phyloP scores from a whole-genome alignment of 53 echinoderm and acorn worm genomes.

The Apostichopus leukothele region DNA sequence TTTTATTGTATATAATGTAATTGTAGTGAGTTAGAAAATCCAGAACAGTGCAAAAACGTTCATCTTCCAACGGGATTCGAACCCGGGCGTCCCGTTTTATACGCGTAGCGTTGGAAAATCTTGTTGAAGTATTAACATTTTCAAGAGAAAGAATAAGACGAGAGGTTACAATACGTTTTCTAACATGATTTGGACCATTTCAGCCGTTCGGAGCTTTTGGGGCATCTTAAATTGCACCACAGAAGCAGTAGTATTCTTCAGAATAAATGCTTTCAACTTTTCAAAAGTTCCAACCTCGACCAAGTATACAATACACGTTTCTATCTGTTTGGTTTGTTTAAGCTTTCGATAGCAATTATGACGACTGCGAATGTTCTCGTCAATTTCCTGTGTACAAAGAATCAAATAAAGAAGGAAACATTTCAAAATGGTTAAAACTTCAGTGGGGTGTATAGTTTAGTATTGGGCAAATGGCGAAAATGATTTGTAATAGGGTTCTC shows the following conservation, averaged over 20 bases:
- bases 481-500: no score
- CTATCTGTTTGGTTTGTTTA: not conserved
- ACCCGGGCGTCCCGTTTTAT: no score
- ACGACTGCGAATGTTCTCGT: slow-evolving; percentile 1
- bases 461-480: no score
- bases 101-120: no score
- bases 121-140: no score
- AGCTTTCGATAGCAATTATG: not conserved
- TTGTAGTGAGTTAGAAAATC: no score
- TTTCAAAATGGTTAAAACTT: no score
- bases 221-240: slow-evolving; percentile 28
- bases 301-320: not conserved
- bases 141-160: no score
- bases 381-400: not conserved
- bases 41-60: no score
- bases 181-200: not conserved
- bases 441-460: no score
- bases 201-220: not conserved
- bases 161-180: not conserved
- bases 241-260: not conserved
- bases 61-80: no score
- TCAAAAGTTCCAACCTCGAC: slow-evolving; percentile 16
- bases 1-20: no score
- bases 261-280: not conserved
- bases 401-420: not conserved